Percentiles rank a stretch among this genome's conserved stretches.
Conservation (phyloP, 2,113 vertebrate genomes). For the Lepus timidus region DNA sequence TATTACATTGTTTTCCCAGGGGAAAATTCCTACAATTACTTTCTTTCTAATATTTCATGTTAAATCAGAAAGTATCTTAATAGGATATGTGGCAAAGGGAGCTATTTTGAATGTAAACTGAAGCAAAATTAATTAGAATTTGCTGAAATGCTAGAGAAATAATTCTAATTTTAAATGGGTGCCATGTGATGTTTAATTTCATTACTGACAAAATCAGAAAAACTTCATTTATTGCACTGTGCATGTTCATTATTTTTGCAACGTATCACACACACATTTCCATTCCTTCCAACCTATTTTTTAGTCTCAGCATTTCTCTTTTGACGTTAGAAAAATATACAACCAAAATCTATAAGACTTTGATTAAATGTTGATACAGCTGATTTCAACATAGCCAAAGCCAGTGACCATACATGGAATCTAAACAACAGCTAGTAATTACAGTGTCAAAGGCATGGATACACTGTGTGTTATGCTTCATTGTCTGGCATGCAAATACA, state of each 20-base stretch:
- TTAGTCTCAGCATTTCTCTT: slow-evolving; percentile 90
- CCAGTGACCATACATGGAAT: slow-evolving; percentile 92
- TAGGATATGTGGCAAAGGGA: slow-evolving; percentile 52
- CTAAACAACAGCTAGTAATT: slow-evolving; percentile 93
- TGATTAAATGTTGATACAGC: slow-evolving; percentile 96
- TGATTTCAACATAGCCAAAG: slow-evolving; percentile 92
- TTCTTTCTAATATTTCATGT: slow-evolving; percentile 68
- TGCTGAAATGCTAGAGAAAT: slow-evolving; percentile 84
- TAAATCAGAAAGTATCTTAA: slow-evolving; percentile 67
- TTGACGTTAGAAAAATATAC: slow-evolving; percentile 94
- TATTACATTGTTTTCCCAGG: background rate
- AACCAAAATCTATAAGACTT: slow-evolving; percentile 92
- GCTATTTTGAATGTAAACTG: slow-evolving; percentile 79
- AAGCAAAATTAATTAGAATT: slow-evolving; percentile 86
- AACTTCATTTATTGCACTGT: slow-evolving; percentile 81
- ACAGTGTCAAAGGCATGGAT: slow-evolving; percentile 93
- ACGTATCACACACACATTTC: slow-evolving; percentile 86
- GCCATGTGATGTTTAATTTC: slow-evolving; percentile 82
- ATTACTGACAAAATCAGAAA: slow-evolving; percentile 81
- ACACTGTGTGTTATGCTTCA: slow-evolving; percentile 93
- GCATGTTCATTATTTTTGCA: slow-evolving; percentile 89
- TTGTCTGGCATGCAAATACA: slow-evolving; percentile 94
- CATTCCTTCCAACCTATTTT: slow-evolving; percentile 88
- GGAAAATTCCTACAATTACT: slow-evolving; percentile 42
- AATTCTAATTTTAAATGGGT: slow-evolving; percentile 83